Conservation (phyloP, 2,888 invertebrate species). For the Disparrhopalites patrizii region DNA sequence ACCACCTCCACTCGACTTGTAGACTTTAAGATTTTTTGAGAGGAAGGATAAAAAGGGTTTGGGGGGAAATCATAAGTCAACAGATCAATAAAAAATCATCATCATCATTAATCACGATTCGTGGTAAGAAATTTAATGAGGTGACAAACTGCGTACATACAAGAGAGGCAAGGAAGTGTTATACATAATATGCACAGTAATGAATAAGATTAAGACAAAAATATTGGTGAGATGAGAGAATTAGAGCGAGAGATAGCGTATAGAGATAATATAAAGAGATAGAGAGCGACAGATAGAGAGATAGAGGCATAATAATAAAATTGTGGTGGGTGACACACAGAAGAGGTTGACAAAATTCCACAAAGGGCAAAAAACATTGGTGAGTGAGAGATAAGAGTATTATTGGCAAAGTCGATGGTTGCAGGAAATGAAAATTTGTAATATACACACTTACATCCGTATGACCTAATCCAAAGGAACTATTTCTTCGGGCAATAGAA, state of each 20-base stretch:
- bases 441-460: conserved; percentile 28
- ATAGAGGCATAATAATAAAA: background rate
- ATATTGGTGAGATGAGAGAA: background rate
- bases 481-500: conserved; percentile 15
- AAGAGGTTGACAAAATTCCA: conserved; percentile 6
- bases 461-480: conserved; percentile 27
- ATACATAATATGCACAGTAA: too few species aligned
- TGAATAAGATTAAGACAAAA: too few species aligned
- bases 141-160: too few species aligned
- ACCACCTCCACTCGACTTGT: conserved; percentile 9
- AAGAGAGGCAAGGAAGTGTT: too few species aligned
- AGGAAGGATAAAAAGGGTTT: too few species aligned
- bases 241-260: background rate
- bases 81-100: too few species aligned
- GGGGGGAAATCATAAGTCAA: too few species aligned
- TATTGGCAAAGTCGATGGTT: background rate
- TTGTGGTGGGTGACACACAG: background rate
- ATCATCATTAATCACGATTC: too few species aligned
- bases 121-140: too few species aligned
- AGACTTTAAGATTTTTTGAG: too few species aligned
- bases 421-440: background rate
- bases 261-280: background rate
- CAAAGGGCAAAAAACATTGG: conserved; percentile 12
- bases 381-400: background rate
- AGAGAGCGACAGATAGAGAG: background rate